phyloP scores from a whole-genome alignment of 2,797 vertebrate genomes.

The Pampus argenteus region DNA sequence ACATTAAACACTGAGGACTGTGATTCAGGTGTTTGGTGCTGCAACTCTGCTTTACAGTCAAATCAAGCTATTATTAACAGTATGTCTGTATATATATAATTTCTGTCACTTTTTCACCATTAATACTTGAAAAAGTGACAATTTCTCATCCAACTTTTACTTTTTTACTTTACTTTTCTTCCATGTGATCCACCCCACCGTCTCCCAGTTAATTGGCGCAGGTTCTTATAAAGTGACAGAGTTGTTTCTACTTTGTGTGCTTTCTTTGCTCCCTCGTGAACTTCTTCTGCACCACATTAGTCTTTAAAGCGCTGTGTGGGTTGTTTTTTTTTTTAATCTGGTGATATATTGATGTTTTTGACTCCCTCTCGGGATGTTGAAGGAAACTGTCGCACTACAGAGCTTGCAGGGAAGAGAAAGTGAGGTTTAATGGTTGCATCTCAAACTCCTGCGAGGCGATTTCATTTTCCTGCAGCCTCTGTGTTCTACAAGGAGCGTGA shows the following conservation, averaged over 20 bases:
- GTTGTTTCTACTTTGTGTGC: neutral
- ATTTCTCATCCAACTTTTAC: neutral
- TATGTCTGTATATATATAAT: too few relatives aligned
- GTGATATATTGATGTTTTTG: neutral
- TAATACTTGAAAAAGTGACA: neutral
- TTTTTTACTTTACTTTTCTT: neutral
- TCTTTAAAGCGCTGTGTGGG: neutral
- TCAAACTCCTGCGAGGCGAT: constrained; percentile 37
- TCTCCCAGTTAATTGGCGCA: neutral
- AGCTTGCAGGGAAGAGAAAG: neutral
- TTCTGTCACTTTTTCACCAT: too few relatives aligned
- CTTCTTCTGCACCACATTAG: neutral
- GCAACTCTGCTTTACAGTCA: neutral
- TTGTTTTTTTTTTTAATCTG: too few relatives aligned
- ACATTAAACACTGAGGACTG: neutral
- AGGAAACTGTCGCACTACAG: constrained; percentile 1
- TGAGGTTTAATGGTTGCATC: constrained; percentile 21
- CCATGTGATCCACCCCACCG: too few relatives aligned
- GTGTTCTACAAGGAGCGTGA: neutral
- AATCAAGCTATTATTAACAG: too few relatives aligned
- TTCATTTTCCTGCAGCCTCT: constrained; percentile 32
- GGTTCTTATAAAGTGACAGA: neutral
- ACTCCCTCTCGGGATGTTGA: neutral
- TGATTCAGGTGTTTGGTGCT: constrained; percentile 1
- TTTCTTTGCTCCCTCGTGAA: neutral